Percentiles rank a stretch among this genome's conserved stretches.
These are phyloP conservation scores for Rhodeus uyekii DNA, from an alignment of 2,797 vertebrate species.

Conservation along the genomic window DNA sequence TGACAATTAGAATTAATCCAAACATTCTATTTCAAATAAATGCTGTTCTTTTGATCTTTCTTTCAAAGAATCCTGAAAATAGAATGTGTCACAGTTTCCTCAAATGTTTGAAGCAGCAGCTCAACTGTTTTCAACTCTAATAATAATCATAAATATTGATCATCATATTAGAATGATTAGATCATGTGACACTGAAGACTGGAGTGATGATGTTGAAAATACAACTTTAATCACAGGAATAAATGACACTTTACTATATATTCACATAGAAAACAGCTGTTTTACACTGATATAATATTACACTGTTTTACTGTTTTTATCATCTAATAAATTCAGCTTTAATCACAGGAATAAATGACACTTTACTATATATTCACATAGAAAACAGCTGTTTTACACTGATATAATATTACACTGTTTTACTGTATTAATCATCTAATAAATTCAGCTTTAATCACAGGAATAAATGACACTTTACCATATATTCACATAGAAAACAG, in stretches of 20 bases:
- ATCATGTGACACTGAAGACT: neutral
- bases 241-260: neutral
- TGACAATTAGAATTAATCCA: no score
- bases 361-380: no score
- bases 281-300: neutral
- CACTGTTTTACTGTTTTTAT: neutral
- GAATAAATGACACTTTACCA: rapidly evolving
- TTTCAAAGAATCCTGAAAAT: neutral
- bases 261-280: neutral
- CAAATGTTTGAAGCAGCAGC: neutral
- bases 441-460: no score
- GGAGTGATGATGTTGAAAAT: neutral
- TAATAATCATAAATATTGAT: neutral
- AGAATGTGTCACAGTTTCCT: no score
- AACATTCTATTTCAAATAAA: neutral
- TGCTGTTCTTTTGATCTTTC: neutral
- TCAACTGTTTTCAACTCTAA: neutral
- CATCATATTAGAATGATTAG: neutral
- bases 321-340: neutral
- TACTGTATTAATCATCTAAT: no score
- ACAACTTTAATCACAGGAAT: neutral
- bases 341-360: no score
- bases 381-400: no score
- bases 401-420: no score
- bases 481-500: neutral